Base-by-base conservation (phyloP, 2,113 vertebrate genomes). In the Grantiella picta region DNA sequence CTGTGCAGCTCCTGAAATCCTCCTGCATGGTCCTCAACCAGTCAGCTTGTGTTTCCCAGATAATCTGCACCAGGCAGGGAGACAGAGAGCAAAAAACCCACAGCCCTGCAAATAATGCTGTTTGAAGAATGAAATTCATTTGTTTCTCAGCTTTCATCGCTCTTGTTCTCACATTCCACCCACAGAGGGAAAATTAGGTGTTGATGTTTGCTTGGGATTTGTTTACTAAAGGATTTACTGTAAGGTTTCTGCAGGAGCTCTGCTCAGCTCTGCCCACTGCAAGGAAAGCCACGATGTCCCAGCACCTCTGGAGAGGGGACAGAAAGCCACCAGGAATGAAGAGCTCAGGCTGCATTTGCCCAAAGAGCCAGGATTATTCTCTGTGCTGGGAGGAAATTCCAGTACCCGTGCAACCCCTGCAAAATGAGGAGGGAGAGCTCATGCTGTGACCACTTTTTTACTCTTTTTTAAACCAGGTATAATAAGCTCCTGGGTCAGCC, bases 121-220 rank as follows among this genome's bases (percentile, higher is more conserved):
- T 6, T 71, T 76, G 52, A 76, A 70, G 53, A 70, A 86, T 2
- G 5, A 42, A 89, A 93, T 57, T 28, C 42, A 84, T 96, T 86
- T 78, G 56, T 92, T 90, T 84, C 92, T 86, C 88, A 79, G 76
- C 80, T 89, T 96, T 84, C 72, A 54, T 84, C 8, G 0, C 88
- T 93, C 65, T 33, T 9, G 24, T 89, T 94, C 88, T 91, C 80
- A 79, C 86, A 35, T 92, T 82, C 94, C 80, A 69, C 68, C 80
- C 94, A 83, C 95, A 86, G 64, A 86, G 53, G 76, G 80, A 86
- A 96, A 92, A 96, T 94, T 38, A 76, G 86, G 72, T 60, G 86
- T 42, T 82, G 72, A 73, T 50, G 40, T 89, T 82, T 40, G 33
- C 80, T 69, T 12, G 8, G 45, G 45, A 79, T 83, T 92, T 72